Conservation (phyloP, 2,113 vertebrate species). For the Glaucidium brasilianum region DNA sequence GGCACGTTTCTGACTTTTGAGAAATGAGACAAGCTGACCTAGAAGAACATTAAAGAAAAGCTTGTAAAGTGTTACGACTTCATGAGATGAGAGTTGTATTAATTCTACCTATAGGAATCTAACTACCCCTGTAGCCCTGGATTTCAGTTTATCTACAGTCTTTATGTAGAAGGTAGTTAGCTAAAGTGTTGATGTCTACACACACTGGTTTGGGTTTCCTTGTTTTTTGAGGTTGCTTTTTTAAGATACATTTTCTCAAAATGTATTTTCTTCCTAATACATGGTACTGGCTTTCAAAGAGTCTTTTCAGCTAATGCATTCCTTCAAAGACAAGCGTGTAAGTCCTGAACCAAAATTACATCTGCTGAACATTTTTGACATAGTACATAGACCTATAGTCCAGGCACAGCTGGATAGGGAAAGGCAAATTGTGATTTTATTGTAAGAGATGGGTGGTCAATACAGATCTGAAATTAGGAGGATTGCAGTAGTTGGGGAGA, state of each 20-base stretch:
- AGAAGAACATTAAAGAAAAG: background rate
- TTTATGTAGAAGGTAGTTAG: background rate
- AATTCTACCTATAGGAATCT: background rate
- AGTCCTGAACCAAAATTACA: background rate
- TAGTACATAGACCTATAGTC: background rate
- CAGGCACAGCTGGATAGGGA: background rate
- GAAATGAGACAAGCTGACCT: background rate
- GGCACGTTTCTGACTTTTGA: background rate
- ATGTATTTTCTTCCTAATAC: background rate
- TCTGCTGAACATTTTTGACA: background rate
- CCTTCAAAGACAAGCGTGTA: background rate
- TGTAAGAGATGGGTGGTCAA: background rate
- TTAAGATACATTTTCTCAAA: background rate
- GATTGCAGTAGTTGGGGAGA: background rate
- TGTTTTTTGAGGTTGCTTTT: background rate
- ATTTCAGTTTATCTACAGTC: background rate
- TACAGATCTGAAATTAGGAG: background rate
- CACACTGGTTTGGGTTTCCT: background rate
- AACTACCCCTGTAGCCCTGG: background rate
- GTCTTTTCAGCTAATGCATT: background rate
- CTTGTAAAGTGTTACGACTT: background rate
- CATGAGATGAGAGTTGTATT: background rate
- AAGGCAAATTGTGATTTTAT: background rate
- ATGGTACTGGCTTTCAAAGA: background rate
- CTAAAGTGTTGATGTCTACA: background rate